phyloP scores from a whole-genome alignment of 2,113 vertebrate genomes.

The Galeopterus variegatus region DNA sequence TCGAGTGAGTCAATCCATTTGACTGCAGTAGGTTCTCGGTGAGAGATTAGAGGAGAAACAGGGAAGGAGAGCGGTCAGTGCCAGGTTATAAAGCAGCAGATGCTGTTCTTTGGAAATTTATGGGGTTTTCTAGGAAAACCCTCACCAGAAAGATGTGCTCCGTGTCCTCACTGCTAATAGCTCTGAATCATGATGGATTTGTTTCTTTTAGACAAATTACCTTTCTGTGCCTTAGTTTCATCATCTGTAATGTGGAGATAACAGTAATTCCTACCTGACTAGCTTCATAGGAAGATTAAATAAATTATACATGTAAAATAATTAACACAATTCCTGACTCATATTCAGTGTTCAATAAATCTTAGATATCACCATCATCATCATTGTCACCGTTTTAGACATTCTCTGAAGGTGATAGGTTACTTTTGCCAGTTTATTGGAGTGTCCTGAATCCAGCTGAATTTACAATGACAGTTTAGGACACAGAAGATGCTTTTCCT shows the following conservation, averaged over 20 bases:
- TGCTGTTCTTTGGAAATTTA: not conserved
- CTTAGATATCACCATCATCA: not conserved
- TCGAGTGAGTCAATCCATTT: slow-evolving; percentile 8
- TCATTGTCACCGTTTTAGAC: not conserved
- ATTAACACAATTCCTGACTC: not conserved
- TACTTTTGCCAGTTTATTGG: not conserved
- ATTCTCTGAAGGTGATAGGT: not conserved
- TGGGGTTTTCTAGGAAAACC: not conserved
- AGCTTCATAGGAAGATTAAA: slow-evolving; percentile 1
- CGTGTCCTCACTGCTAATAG: not conserved
- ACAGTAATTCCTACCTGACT: not conserved
- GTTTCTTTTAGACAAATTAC: not conserved
- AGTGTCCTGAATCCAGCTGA: not conserved
- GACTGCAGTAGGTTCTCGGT: slow-evolving; percentile 43
- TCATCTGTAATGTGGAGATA: not conserved
- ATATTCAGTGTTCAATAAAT: not conserved
- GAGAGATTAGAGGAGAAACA: not conserved
- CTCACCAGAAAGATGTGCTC: not conserved
- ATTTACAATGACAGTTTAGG: not conserved
- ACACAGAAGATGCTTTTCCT: not conserved
- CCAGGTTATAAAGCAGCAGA: not conserved
- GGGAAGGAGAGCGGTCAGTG: not conserved
- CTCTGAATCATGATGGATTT: not conserved
- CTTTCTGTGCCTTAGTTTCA: slow-evolving; percentile 25
- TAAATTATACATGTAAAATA: not conserved